A percentile compares a stretch with the other conserved stretches of the same genome.
phyloP scores from a whole-genome alignment of 2,113 vertebrate species.

The Dasyornis broadbenti region DNA sequence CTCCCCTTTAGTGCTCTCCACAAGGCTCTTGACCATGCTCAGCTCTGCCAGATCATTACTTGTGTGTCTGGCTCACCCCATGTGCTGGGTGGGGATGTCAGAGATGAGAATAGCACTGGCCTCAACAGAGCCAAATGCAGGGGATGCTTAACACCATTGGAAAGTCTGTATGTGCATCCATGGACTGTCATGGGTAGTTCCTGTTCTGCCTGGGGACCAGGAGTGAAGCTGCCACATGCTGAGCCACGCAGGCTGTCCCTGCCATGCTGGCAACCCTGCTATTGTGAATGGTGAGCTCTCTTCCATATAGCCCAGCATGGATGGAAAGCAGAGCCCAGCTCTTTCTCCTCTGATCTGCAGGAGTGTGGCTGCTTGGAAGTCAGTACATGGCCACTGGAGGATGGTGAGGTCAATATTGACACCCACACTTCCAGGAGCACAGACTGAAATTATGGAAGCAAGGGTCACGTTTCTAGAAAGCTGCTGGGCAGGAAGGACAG shows the following conservation, averaged over 20 bases:
- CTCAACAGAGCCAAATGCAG: background rate
- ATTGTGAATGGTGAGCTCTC: background rate
- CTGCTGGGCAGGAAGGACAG: background rate
- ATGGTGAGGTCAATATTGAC: background rate
- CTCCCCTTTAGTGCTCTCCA: background rate
- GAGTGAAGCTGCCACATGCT: background rate
- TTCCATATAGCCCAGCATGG: background rate
- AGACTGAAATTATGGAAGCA: background rate
- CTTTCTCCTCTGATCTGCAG: background rate
- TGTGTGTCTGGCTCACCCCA: background rate
- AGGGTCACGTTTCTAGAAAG: fast-evolving
- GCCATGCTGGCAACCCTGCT: background rate
- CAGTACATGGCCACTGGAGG: fast-evolving
- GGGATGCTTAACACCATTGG: background rate
- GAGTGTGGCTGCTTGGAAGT: background rate
- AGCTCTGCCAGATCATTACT: background rate
- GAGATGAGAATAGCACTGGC: background rate
- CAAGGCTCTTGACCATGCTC: background rate
- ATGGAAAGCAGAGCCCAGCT: background rate
- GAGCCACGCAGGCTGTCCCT: background rate
- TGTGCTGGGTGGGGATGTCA: background rate
- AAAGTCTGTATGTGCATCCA: background rate
- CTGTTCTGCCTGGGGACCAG: background rate
- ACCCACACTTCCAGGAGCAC: background rate
- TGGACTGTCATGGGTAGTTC: background rate